Evolutionary conservation across 2,888 invertebrate genomes (phyloP).

Genomic region (Nephrocerus scutellatus): DNA sequence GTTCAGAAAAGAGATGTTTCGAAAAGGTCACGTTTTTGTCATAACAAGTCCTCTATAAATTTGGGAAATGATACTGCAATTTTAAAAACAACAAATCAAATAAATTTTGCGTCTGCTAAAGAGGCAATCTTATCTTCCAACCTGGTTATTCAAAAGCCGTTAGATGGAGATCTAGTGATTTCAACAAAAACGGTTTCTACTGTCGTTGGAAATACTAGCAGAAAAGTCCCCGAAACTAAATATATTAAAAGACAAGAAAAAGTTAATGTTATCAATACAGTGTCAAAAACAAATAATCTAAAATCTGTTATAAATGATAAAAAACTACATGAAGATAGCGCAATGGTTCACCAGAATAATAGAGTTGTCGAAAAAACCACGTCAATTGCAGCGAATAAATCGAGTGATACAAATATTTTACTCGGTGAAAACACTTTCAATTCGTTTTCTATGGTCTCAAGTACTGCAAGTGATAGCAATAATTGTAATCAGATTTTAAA

Average conservation of each 20-base stretch:
- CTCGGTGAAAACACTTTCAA: conserved; percentile 13
- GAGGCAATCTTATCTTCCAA: conserved; percentile 48
- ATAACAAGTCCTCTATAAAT: conserved; percentile 56
- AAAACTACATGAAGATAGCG: conserved; percentile 36
- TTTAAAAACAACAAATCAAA: conserved; percentile 55
- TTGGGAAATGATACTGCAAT: conserved; percentile 53
- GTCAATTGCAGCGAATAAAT: conserved; percentile 16
- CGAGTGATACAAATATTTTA: conserved; percentile 12
- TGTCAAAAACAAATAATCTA: conserved; percentile 37
- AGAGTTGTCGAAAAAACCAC: too few relatives aligned
- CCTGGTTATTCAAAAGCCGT: conserved; percentile 39
- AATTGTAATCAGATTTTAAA: conserved; percentile 16
- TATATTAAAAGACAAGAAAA: conserved; percentile 39
- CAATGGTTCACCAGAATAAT: too few relatives aligned
- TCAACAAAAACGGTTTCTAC: conserved; percentile 51
- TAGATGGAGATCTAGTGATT: conserved; percentile 52
- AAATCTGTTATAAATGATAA: conserved; percentile 39
- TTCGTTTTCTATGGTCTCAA: conserved; percentile 13
- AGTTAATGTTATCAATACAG: conserved; percentile 42
- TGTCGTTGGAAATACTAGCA: conserved; percentile 36
- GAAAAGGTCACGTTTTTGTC: conserved; percentile 22
- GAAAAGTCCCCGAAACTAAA: conserved; percentile 42
- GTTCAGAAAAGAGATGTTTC: conserved; percentile 32
- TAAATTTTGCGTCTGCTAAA: conserved; percentile 50
- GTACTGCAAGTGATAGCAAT: conserved; percentile 20